Base-by-base conservation (phyloP, 2,797 vertebrate species). In the Sebastes cheni region DNA sequence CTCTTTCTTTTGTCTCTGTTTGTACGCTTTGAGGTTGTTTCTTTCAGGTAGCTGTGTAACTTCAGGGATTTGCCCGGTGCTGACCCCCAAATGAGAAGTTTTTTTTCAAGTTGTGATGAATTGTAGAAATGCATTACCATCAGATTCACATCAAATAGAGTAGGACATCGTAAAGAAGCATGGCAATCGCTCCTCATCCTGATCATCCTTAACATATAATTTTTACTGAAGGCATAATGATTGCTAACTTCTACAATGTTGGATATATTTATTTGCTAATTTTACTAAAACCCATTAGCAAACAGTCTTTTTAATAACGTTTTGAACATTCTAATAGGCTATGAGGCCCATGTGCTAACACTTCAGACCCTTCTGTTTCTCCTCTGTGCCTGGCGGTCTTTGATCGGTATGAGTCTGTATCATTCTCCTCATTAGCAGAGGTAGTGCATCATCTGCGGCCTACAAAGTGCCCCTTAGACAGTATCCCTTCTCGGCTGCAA, bases 1-100 rank as follows among this genome's bases (percentile, higher is more conserved):
- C 5, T 62, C 27, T 75, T 60, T 52, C 20, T 65, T 83, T 68
- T 84, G 52, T 84, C 34, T 86, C 6, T 55, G n/a, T 81, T 25
- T 67, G 10, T 46, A 56, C 18, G 14, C 67, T 27, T 4, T 20
- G 2, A 10, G 7, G 5, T 32, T 55, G 4, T 80, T 20, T 69
- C 22, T 71, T 64, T 39, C 46, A 77, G 27, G 73, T 8, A 23
- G 25, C 0, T 25, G 8, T 80, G 5, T 60, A 25, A 54, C 11
- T 68, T 70, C 46, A 54, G 39, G 20, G 23, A 29, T 76, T 32
- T 60, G 13, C 8, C 6, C 18, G 18, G n/a, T 72, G 42, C 42
- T 77, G 58, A 75, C 34, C 9, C 16, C 8, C 11, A 61, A 74
- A 77, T 65, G 10, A 22, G n/a, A 65, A 4, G 1, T 46, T 61